phyloP scores from a whole-genome alignment of 2,888 invertebrate species.

The Oeneis ivallda region DNA sequence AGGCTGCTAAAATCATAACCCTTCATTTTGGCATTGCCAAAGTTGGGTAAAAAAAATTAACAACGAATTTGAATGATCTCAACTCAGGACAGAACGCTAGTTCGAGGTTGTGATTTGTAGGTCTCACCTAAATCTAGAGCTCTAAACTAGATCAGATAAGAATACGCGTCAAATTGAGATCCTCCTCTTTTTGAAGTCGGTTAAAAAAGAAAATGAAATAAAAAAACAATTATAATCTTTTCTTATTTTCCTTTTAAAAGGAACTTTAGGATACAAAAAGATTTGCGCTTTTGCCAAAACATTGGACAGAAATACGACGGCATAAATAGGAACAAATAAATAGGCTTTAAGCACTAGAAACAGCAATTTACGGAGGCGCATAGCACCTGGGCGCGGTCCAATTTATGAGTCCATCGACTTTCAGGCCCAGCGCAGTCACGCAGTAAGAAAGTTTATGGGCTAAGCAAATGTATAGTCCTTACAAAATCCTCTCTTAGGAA shows the following conservation, averaged over 20 bases:
- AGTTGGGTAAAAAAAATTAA: too few species aligned
- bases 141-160: too few species aligned
- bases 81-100: too few species aligned
- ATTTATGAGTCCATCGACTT: constrained; percentile 55
- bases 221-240: neutral
- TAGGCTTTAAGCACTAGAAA: constrained; percentile 20
- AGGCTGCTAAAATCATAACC: too few species aligned
- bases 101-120: too few species aligned
- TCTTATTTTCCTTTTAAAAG: neutral
- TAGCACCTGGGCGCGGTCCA: constrained; percentile 56
- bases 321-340: constrained; percentile 4
- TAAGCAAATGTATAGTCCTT: neutral
- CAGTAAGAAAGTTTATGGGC: constrained; percentile 20
- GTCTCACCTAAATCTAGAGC: too few species aligned
- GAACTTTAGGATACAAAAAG: neutral
- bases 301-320: neutral
- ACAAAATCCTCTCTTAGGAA: neutral
- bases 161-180: too few species aligned
- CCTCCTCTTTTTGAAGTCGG: too few species aligned
- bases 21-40: too few species aligned
- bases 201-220: too few species aligned
- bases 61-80: too few species aligned
- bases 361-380: constrained; percentile 47
- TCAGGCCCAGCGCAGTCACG: constrained; percentile 26
- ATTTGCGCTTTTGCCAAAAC: neutral